phyloP scores from a whole-genome alignment of 2,797 vertebrate species.

The Onychomys arenicola region DNA sequence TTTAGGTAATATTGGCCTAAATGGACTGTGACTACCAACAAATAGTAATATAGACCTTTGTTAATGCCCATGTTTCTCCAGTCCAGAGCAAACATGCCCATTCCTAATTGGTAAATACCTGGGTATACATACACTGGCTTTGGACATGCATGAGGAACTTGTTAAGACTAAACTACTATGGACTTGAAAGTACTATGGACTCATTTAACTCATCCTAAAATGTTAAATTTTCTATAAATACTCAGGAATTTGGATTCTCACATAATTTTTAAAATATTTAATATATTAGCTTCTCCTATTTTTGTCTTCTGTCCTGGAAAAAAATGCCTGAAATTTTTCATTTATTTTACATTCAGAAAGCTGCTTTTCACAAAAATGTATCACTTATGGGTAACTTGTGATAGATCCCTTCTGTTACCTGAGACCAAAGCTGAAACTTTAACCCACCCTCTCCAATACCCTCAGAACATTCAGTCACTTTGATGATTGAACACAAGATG shows the following conservation, averaged over 20 bases:
- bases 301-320: constrained; percentile 20
- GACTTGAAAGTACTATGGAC: background rate
- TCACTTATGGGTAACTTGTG: background rate
- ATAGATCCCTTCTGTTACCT: background rate
- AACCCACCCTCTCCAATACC: background rate
- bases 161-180: constrained; percentile 26
- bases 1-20: background rate
- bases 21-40: background rate
- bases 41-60: constrained; percentile 3
- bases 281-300: background rate
- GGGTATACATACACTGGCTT: constrained; percentile 13
- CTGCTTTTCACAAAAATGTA: constrained; percentile 21
- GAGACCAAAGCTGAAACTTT: background rate
- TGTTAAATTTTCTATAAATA: constrained; percentile 28
- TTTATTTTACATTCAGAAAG: constrained; percentile 4
- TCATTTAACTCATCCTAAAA: constrained; percentile 39
- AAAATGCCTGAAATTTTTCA: background rate
- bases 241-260: constrained; percentile 51
- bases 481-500: background rate
- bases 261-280: background rate
- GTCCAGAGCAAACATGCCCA: constrained; percentile 19
- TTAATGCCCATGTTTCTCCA: constrained; percentile 17
- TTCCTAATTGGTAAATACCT: constrained; percentile 25
- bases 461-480: background rate
- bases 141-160: background rate